These are phyloP conservation scores for Miichthys miiuy DNA, from an alignment of 2,797 vertebrate species.

Conservation along the genomic window DNA sequence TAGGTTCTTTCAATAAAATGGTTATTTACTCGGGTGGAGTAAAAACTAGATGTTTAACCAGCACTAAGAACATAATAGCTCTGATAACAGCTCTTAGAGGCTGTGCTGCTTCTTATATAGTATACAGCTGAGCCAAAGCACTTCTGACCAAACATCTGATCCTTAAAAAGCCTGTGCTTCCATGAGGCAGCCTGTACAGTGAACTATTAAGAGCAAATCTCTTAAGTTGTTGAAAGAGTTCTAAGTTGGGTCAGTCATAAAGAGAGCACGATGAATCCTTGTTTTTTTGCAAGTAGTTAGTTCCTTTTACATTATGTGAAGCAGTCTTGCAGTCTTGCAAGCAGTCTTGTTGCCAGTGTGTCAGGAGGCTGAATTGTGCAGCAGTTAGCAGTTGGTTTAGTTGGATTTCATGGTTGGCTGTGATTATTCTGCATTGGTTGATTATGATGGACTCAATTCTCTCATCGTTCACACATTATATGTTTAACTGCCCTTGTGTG, in stretches of 20 bases:
- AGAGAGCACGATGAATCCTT: neutral
- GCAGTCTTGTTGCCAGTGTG: neutral
- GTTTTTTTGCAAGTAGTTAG: neutral
- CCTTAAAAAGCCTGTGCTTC: neutral
- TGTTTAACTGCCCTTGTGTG: neutral
- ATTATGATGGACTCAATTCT: neutral
- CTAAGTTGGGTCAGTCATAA: neutral
- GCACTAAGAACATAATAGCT: neutral
- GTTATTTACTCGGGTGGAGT: neutral
- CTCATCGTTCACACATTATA: neutral
- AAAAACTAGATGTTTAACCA: neutral
- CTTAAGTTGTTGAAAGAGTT: neutral
- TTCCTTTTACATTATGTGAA: neutral
- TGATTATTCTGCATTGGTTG: neutral
- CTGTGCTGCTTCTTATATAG: neutral
- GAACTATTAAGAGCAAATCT: neutral
- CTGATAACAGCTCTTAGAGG: neutral
- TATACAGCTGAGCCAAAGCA: neutral
- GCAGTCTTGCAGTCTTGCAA: too few relatives aligned
- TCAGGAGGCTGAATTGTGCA: neutral
- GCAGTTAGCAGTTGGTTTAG: neutral
- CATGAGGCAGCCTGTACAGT: neutral
- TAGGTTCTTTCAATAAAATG: neutral
- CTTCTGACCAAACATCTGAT: neutral
- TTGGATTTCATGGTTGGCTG: neutral